Evolutionary conservation across 2,113 vertebrate species (phyloP).

Genomic region (Mesembrinibis cayennensis): DNA sequence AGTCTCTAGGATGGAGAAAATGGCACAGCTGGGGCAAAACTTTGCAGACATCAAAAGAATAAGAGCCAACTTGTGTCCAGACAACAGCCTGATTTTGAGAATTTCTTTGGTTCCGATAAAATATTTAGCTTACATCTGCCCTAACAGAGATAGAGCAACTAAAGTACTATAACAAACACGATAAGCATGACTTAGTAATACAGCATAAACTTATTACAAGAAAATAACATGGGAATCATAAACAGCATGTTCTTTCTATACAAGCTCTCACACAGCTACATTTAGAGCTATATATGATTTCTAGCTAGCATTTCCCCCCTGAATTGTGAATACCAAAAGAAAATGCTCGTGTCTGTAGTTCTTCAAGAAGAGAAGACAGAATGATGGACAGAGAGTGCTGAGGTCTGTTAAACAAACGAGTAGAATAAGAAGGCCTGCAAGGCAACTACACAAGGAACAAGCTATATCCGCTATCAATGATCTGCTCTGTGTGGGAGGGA

Average conservation of each 20-base stretch:
- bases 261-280: background rate
- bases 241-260: background rate
- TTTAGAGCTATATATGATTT: background rate
- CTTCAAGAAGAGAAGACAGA: background rate
- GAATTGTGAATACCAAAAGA: background rate
- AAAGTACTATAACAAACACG: background rate
- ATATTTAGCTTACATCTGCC: conserved; percentile 16
- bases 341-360: background rate
- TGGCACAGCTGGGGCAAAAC: background rate
- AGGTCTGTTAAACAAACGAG: background rate
- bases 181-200: background rate
- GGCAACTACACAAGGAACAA: background rate
- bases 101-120: background rate
- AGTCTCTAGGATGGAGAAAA: conserved; percentile 3
- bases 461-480: background rate
- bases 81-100: background rate
- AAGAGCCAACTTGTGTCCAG: background rate
- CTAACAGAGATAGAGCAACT: background rate
- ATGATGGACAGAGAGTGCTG: background rate
- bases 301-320: background rate
- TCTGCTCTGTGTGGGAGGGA: background rate
- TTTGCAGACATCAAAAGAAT: conserved; percentile 3
- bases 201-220: background rate
- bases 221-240: background rate
- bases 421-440: background rate